phyloP scores from a whole-genome alignment of 2,113 vertebrate genomes.

The Noturus placidus region DNA sequence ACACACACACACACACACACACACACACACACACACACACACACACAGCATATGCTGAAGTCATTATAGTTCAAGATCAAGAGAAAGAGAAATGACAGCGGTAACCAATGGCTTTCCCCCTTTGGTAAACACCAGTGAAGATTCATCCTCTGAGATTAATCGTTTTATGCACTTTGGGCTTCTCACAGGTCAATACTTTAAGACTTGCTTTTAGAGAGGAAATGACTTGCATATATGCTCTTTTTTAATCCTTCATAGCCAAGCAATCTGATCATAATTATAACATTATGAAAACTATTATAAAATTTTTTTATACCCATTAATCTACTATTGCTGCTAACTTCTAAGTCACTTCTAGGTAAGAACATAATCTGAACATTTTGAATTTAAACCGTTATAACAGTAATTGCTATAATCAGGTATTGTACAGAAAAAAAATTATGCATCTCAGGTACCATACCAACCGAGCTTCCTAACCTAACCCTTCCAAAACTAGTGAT shows the following conservation, averaged over 20 bases:
- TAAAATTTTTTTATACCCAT: neutral
- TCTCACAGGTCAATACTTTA: conserved; percentile 49
- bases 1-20: conserved; percentile 5
- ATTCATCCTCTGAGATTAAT: conserved; percentile 55
- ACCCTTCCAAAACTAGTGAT: conserved; percentile 27
- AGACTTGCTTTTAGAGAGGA: conserved; percentile 32
- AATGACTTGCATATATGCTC: conserved; percentile 42
- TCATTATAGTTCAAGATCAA: conserved; percentile 71
- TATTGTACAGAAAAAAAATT: neutral
- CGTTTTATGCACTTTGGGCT: conserved; percentile 44
- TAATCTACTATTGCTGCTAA: neutral
- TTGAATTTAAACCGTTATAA: neutral
- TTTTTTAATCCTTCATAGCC: conserved; percentile 25
- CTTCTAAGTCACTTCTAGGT: neutral
- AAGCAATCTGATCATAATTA: conserved; percentile 19
- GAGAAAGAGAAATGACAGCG: conserved; percentile 60
- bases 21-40: neutral
- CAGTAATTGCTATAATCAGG: neutral
- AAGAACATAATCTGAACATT: neutral
- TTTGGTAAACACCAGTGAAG: conserved; percentile 62
- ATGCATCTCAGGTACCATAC: conserved; percentile 4
- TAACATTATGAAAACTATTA: conserved; percentile 13
- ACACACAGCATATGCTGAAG: conserved; percentile 67
- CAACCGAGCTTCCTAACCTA: conserved; percentile 8
- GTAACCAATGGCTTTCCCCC: conserved; percentile 63